Base-by-base conservation (phyloP, 2,797 vertebrate genomes). In the Nannoperca australis region DNA sequence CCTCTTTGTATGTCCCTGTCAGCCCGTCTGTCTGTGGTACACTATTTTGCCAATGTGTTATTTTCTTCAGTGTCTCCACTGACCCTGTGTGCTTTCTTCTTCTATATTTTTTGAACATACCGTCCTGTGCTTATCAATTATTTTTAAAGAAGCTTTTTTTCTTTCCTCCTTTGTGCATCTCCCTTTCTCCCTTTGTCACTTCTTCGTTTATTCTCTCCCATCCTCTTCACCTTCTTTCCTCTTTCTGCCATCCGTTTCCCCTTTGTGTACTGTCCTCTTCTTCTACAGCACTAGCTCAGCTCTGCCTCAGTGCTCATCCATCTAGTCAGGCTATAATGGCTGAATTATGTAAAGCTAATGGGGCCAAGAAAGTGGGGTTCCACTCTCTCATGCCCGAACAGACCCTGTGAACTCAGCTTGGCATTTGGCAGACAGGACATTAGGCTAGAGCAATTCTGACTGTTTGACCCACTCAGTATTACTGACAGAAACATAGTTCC, bases 341-440 rank as follows among this genome's bases (percentile, higher is more conserved):
- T 83, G 72, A 90, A 92, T 94, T 92, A 90, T 92, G 85, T 89
- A 89, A 91, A 91, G 76, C 78, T 89, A 91, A 92, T 89, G 80
- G 85, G 74, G 68, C 83, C 50, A 54, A 38, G 55, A 51, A 77
- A 81, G 82, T 75, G 49, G 63, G 65, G 77, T 82, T 89, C 63
- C 61, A 74, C 55, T 76, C 69, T 76, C 56, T 74, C 53, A 61
- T 75, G 74, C 72, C 77, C 80, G 56, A 82, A 55, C 66, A 64
- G 76, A 54, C 68, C 62, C 24, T 60, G 71, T 86, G 78, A 85
- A 83, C 82, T 78, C 65, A 59, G 63, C 73, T 76, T 76, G 64
- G 67, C 70, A 63, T 50, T 79, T 68, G 59, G 47, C 2, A 69
- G 68, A 54, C 18, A 70, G 67, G 22, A 85, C 47, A 71, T 72